These are phyloP conservation scores for Noctua comes DNA, from an alignment of 2,888 invertebrate species.

Conservation along the genomic window DNA sequence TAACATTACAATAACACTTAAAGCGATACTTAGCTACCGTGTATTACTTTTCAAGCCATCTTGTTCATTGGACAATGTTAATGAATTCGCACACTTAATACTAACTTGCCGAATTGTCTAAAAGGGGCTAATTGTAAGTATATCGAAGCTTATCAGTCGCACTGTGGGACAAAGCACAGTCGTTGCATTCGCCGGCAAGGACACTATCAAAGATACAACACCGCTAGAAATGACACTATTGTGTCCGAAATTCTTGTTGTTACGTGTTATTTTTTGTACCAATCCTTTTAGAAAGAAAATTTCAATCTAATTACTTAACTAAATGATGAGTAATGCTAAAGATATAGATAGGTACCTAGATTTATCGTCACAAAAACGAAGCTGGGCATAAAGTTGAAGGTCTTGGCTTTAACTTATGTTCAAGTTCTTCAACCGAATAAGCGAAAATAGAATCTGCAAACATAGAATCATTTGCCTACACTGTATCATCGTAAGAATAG, in stretches of 20 bases:
- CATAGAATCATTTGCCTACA: constrained; percentile 49
- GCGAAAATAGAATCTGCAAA: constrained; percentile 60
- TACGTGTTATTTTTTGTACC: not conserved
- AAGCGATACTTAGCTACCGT: not conserved
- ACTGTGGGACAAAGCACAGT: constrained; percentile 84
- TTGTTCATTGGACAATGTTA: constrained; percentile 4
- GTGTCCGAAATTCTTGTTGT: not conserved
- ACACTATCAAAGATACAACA: constrained; percentile 76
- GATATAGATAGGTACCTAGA: no score
- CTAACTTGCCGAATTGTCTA: constrained; percentile 62
- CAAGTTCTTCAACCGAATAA: constrained; percentile 35
- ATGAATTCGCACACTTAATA: constrained; percentile 4
- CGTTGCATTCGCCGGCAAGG: constrained; percentile 88
- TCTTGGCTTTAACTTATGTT: constrained; percentile 32
- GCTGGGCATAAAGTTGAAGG: constrained; percentile 48
- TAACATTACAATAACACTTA: no score
- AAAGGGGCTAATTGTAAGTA: constrained; percentile 72
- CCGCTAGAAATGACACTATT: constrained; percentile 72
- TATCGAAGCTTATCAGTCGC: constrained; percentile 84
- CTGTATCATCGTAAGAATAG: constrained; percentile 49
- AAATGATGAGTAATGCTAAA: not conserved
- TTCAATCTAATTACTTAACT: not conserved
- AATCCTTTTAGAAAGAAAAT: not conserved
- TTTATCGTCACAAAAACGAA: not conserved
- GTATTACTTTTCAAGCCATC: not conserved